These are phyloP conservation scores for Altica lythri DNA, from an alignment of 2,888 invertebrate genomes.

Conservation along the genomic window DNA sequence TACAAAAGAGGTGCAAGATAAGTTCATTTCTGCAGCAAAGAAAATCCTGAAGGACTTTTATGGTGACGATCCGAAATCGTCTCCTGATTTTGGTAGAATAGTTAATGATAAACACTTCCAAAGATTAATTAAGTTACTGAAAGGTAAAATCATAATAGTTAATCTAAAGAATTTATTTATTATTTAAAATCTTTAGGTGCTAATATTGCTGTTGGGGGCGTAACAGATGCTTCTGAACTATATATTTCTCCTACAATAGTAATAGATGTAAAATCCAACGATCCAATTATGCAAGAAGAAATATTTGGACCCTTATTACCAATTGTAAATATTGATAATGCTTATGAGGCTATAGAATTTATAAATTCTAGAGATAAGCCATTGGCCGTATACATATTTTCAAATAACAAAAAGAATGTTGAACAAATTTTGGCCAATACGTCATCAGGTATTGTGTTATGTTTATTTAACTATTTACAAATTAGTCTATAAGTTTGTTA, in stretches of 20 bases:
- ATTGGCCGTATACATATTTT: conserved; percentile 85
- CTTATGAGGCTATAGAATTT: conserved; percentile 87
- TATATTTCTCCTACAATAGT: conserved; percentile 88
- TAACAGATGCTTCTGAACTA: conserved; percentile 72
- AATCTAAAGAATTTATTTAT: background rate
- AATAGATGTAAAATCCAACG: conserved; percentile 72
- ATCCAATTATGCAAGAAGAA: conserved; percentile 87
- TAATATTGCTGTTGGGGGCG: conserved; percentile 78
- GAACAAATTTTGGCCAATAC: conserved; percentile 72
- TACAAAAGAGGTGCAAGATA: conserved; percentile 72
- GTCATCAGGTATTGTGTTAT: no score
- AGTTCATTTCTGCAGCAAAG: conserved; percentile 56
- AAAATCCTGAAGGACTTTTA: conserved; percentile 79
- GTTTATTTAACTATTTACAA: no score
- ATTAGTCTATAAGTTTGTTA: no score
- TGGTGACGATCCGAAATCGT: conserved; percentile 76
- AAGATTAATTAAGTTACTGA: conserved; percentile 71
- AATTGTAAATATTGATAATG: conserved; percentile 78
- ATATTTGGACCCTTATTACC: conserved; percentile 97
- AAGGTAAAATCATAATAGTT: conserved; percentile 45
- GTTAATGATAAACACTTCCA: conserved; percentile 84
- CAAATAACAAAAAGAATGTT: conserved; percentile 62
- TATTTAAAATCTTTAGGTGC: conserved; percentile 51
- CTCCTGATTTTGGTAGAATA: conserved; percentile 83
- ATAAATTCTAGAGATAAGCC: conserved; percentile 90